These are phyloP conservation scores for Diplolepis rosae DNA, from an alignment of 2,888 invertebrate species.

Conservation along the genomic window DNA sequence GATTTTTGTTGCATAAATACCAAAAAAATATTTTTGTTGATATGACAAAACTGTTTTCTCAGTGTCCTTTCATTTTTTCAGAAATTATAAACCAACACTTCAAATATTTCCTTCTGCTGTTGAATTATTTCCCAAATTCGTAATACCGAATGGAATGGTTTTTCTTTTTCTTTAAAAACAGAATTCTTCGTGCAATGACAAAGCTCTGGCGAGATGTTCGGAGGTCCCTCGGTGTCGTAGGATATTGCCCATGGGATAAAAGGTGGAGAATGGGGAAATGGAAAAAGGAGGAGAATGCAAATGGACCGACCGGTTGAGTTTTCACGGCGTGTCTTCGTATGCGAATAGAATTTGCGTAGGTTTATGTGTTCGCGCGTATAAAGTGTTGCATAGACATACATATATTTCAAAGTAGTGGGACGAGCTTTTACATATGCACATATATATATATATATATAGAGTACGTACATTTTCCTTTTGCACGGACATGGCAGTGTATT, in stretches of 20 bases:
- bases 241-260: conserved; percentile 44
- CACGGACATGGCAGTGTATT: conserved; percentile 53
- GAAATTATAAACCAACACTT: too few species aligned
- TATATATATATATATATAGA: background rate
- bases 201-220: conserved; percentile 15
- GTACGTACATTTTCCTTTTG: conserved; percentile 50
- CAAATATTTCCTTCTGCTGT: too few species aligned
- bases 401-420: background rate
- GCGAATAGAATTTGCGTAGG: conserved; percentile 33
- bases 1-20: too few species aligned
- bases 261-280: conserved; percentile 47
- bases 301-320: conserved; percentile 59
- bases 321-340: conserved; percentile 46
- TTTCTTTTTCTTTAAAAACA: background rate
- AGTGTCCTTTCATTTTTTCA: background rate
- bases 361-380: conserved; percentile 26
- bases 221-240: conserved; percentile 21
- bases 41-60: too few species aligned
- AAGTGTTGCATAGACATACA: conserved; percentile 15
- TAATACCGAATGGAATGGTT: background rate
- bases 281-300: conserved; percentile 61
- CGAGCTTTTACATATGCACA: background rate
- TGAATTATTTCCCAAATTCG: background rate
- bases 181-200: conserved; percentile 5
- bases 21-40: too few species aligned